Base-by-base conservation (phyloP, 2,888 invertebrate species). In the Augiades crinisus region DNA sequence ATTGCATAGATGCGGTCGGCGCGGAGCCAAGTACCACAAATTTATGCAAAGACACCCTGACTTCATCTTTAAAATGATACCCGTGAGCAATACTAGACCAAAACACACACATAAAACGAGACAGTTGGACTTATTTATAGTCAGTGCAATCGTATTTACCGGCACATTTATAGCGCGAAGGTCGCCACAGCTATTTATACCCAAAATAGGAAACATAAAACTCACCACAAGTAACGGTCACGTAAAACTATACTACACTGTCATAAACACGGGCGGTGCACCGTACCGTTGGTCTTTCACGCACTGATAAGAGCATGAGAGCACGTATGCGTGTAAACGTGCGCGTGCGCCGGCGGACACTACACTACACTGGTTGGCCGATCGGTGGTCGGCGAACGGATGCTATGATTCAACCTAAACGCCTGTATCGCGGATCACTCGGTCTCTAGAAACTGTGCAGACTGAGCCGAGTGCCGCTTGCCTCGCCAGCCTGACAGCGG, bases 301-400 rank as follows among this genome's bases (percentile, higher is more conserved):
- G 78, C 82, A 81, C 84, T 78, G 76, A 76, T 78, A 76, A 68
- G 61, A 65, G 64, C 64, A 73, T 64, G 67, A 68, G 61, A 65
- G 64, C 64, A 73, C 65, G 67, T 58, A 75, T 63, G 75, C 78
- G 79, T 80, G 77, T 76, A 68, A 68, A 67, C 75, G 68, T 80
- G 84, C 85, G 82, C 83, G 70, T 68, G 77, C 76, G 85, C 63
- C 69, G 75, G 56, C 61, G 63, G 62, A 64, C 65, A 81, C 78
- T 79, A 40, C n/a, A n/a, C n/a, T n/a, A n/a, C n/a, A n/a, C n/a
- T n/a, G n/a, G n/a, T n/a, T n/a, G n/a, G 72, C 68, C 62, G 63
- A 61, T 24, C 22, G 24, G 24, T 68, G 61, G 67, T 67, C 68
- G 67, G 67, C 65, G 69, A 70, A 71, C 81, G 82, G 78, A 80